Base-by-base conservation (phyloP, 2,797 vertebrate species). In the Cryptoblepharus egeriae region DNA sequence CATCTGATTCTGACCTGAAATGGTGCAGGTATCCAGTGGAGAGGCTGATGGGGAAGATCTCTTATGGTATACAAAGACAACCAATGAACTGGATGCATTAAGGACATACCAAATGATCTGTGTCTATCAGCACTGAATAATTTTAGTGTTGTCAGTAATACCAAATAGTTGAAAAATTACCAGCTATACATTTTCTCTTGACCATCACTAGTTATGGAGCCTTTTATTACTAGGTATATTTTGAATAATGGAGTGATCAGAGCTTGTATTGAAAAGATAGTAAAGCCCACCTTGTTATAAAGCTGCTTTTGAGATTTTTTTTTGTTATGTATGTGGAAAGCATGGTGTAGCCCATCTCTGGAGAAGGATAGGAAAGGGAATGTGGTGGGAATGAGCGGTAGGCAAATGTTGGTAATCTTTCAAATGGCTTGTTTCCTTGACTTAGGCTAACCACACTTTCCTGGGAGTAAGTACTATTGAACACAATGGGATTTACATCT, bases 281-380 rank as follows among this genome's bases (percentile, higher is more conserved):
- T 24, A 30, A 28, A 28, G 11, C 28, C 67, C 69, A 65, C 35
- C 37, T 67, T 35, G n/a, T 83, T 83, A 58, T 71, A 55, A 64
- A 74, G 26, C 35, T 57, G 13, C 45, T 73, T 81, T 74, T 28
- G 7, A 68, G 28, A 35, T 11, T 78, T 55, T 6, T 3, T 30
- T 86, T 72, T 74, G 18, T 32, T 10, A 55, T 83, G 67, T 45
- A 42, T 26, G 65, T 10, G 30, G 68, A 16, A 82, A 35, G n/a
- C 64, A 57, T n/a, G 11, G n/a, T 45, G 6, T 24, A 5, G 4
- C 2, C 61, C 28, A 18, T 5, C 18, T 18, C 28, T 32, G 26
- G 68, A 60, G 55, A 63, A 57, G 57, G 45, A 18, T 42, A 13
- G 52, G 11, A 6, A 16, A 0, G 5, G 5, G 12, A 15, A 42